Conservation (phyloP, 1,140 invertebrate genomes). For the Leptinotarsa defecta region DNA sequence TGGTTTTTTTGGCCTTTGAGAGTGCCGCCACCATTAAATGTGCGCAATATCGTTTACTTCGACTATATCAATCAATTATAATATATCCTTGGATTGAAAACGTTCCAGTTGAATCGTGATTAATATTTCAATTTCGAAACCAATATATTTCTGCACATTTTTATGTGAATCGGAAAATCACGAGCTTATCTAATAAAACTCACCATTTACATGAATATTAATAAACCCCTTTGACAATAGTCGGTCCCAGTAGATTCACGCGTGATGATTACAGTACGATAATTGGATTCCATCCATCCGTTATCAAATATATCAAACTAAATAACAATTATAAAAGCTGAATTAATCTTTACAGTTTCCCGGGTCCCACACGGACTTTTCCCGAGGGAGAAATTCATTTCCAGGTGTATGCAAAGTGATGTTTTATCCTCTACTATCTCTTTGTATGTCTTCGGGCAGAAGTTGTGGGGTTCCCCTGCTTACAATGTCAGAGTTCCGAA, state of each 20-base stretch:
- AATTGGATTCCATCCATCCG: neutral
- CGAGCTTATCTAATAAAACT: neutral
- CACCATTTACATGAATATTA: neutral
- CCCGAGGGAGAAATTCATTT: neutral
- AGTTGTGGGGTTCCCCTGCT: neutral
- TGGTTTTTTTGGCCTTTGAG: no score
- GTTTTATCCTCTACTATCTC: neutral
- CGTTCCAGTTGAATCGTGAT: no score
- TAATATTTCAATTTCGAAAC: no score
- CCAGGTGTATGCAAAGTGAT: neutral
- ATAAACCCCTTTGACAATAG: neutral
- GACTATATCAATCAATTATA: no score
- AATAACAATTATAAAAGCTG: neutral
- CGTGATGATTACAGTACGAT: neutral
- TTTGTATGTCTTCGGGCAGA: neutral
- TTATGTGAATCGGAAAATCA: neutral
- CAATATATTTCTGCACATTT: no score
- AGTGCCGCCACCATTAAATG: no score
- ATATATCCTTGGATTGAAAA: no score
- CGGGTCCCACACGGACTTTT: neutral
- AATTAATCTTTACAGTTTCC: constrained; percentile 1
- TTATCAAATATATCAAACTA: neutral
- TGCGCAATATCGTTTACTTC: no score
- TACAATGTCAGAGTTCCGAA: neutral
- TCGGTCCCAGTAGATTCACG: neutral